Conservation (phyloP, 2,888 invertebrate genomes). For the Cheiracanthium punctorium region DNA sequence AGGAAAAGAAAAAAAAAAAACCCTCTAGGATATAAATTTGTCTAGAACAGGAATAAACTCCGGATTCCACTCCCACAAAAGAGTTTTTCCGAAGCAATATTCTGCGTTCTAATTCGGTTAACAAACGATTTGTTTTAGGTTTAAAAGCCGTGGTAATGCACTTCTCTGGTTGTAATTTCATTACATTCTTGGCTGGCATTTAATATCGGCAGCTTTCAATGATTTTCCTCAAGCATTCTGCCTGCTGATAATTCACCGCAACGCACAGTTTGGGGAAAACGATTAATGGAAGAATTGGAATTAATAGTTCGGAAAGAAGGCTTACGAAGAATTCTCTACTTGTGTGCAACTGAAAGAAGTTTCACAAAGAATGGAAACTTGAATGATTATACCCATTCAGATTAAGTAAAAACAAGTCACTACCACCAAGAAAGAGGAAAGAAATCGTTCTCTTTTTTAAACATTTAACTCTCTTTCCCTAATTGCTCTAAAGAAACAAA, state of each 20-base stretch:
- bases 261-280: slow-evolving; percentile 29
- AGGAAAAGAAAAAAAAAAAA: slow-evolving; percentile 4
- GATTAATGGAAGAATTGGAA: slow-evolving; percentile 36
- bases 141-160: slow-evolving; percentile 15
- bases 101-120: slow-evolving; percentile 39
- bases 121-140: slow-evolving; percentile 35
- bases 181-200: slow-evolving; percentile 42
- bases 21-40: slow-evolving; percentile 22
- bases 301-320: slow-evolving; percentile 29
- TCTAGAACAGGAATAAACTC: background rate
- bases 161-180: slow-evolving; percentile 54
- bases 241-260: slow-evolving; percentile 19
- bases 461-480: too few species aligned
- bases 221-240: background rate
- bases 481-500: too few species aligned
- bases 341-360: too few species aligned
- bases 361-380: too few species aligned
- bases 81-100: slow-evolving; percentile 33
- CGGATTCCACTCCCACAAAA: background rate
- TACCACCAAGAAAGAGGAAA: too few species aligned
- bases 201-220: slow-evolving; percentile 39
- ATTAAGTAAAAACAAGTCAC: too few species aligned
- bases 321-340: too few species aligned
- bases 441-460: too few species aligned
- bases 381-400: too few species aligned